Percentiles rank a stretch among this genome's conserved stretches.
These are phyloP conservation scores for Chromis chromis DNA, from an alignment of 2,797 vertebrate species.

Conservation along the genomic window DNA sequence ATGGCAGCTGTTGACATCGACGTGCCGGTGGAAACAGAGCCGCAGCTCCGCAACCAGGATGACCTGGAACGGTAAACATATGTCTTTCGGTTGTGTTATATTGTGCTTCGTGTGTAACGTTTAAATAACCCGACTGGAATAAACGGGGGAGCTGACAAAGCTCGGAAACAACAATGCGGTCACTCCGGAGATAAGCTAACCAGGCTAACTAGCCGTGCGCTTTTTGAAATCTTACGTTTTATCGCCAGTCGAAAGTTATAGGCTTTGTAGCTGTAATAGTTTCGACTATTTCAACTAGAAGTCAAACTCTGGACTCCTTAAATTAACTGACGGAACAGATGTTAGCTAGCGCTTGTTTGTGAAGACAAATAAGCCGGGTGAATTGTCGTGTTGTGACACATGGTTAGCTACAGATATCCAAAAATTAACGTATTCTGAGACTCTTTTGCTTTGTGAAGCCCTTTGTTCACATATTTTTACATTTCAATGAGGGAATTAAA, in stretches of 20 bases:
- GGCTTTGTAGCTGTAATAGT: rapidly evolving
- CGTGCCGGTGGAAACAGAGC: slow-evolving; percentile 89
- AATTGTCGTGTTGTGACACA: neutral
- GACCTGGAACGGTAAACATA: slow-evolving; percentile 83
- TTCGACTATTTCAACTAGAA: neutral
- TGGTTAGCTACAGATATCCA: neutral
- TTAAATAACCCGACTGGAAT: neutral
- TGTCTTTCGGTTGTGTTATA: rapidly evolving
- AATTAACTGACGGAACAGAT: neutral
- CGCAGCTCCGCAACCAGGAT: slow-evolving; percentile 70
- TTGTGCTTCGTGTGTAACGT: rapidly evolving
- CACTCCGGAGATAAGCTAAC: slow-evolving; percentile 54
- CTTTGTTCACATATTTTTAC: neutral
- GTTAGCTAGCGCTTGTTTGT: no score
- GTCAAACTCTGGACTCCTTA: rapidly evolving
- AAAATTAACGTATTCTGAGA: neutral
- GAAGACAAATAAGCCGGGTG: neutral
- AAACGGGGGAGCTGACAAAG: neutral
- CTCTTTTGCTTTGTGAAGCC: rapidly evolving
- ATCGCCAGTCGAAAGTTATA: rapidly evolving
- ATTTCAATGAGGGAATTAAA: no score
- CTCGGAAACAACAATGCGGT: slow-evolving; percentile 16
- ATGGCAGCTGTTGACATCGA: slow-evolving; percentile 94
- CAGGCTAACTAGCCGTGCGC: slow-evolving; percentile 27
- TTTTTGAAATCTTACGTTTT: neutral